Evolutionary conservation across 2,797 vertebrate genomes (phyloP).

Genomic region (Varecia variegata): DNA sequence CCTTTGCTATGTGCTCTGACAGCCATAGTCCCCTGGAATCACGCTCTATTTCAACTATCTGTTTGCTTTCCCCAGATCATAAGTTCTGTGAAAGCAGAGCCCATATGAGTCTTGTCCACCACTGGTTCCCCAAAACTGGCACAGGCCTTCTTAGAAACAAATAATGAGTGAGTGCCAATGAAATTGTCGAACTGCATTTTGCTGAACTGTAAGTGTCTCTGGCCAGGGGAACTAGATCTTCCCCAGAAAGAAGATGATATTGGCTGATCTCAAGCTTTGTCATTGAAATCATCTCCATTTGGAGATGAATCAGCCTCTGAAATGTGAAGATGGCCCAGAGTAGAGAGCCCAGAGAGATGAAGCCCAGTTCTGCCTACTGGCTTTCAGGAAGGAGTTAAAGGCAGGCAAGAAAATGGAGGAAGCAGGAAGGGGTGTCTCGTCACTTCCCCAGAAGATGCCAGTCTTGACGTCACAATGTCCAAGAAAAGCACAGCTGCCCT

Average conservation of each 20-base stretch:
- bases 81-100: neutral
- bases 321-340: neutral
- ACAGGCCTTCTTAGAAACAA: neutral
- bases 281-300: neutral
- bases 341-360: neutral
- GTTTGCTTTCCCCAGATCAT: neutral
- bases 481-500: slow-evolving; percentile 50
- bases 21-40: too few relatives aligned
- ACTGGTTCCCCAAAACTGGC: neutral
- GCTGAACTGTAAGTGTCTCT: neutral
- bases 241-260: neutral
- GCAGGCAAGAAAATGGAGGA: neutral
- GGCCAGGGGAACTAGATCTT: neutral
- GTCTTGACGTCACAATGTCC: slow-evolving; percentile 34
- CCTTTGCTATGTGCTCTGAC: neutral
- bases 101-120: neutral
- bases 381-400: neutral
- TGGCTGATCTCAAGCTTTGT: neutral
- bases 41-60: neutral
- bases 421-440: neutral
- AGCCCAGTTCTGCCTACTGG: neutral
- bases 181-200: neutral
- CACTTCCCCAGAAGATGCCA: neutral
- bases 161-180: neutral
- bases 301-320: neutral